Evolutionary conservation across 2,797 vertebrate species (phyloP).

Genomic region (Coendou prehensilis): DNA sequence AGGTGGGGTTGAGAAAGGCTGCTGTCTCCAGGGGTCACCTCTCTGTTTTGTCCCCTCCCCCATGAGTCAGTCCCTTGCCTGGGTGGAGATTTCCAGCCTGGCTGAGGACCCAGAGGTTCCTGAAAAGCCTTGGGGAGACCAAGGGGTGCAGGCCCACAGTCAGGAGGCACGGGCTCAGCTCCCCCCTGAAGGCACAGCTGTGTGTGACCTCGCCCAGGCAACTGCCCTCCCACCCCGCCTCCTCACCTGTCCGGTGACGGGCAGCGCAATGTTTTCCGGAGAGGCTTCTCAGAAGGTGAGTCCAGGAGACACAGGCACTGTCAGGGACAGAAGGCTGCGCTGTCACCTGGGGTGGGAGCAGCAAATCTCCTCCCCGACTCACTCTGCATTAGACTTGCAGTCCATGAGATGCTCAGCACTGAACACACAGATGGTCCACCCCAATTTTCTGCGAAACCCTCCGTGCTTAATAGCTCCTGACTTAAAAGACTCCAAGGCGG

Average conservation of each 20-base stretch:
- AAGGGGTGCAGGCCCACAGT: background rate
- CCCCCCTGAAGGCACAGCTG: background rate
- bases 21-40: background rate
- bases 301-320: background rate
- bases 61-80: background rate
- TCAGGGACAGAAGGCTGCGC: background rate
- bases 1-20: background rate
- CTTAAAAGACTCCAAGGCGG: rapidly evolving
- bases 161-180: rapidly evolving
- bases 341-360: background rate
- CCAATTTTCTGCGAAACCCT: background rate
- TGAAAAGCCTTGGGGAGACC: background rate
- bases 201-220: rapidly evolving
- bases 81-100: background rate
- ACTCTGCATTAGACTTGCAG: rapidly evolving
- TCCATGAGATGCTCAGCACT: background rate
- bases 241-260: background rate
- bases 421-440: rapidly evolving
- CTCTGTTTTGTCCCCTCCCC: rapidly evolving
- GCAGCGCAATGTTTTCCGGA: background rate
- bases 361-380: rapidly evolving
- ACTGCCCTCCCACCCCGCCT: background rate
- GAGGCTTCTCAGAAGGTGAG: background rate
- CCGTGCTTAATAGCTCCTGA: background rate
- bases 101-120: background rate